These are phyloP conservation scores for Murina feae DNA, from an alignment of 2,113 vertebrate genomes.

Conservation along the genomic window DNA sequence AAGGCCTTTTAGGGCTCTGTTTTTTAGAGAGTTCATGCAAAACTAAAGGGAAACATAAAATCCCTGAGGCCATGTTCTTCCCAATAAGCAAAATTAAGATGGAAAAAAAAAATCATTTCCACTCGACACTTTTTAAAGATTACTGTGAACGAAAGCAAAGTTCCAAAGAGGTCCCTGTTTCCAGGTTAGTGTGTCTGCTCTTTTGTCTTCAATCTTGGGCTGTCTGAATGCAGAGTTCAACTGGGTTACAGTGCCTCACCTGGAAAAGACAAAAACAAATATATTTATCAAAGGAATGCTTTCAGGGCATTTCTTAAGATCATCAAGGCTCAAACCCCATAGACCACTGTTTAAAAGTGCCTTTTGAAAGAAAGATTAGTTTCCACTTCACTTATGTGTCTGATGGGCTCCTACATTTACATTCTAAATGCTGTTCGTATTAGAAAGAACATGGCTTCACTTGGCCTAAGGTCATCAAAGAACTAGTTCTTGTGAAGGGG, in stretches of 20 bases:
- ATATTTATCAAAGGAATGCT: constrained; percentile 37
- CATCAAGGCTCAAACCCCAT: background rate
- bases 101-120: constrained; percentile 20
- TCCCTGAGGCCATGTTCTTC: constrained; percentile 65
- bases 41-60: constrained; percentile 55
- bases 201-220: constrained; percentile 28
- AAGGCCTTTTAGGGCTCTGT: constrained; percentile 43
- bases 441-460: background rate
- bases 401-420: background rate
- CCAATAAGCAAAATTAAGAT: constrained; percentile 15
- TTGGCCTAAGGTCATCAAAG: constrained; percentile 2
- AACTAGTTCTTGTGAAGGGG: background rate
- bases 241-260: constrained; percentile 44
- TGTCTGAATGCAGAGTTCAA: constrained; percentile 35
- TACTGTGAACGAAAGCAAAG: constrained; percentile 13
- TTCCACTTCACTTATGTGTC: background rate
- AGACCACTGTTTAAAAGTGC: background rate
- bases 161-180: constrained; percentile 38
- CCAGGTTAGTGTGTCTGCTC: constrained; percentile 36
- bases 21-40: constrained; percentile 51
- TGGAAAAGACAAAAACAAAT: constrained; percentile 33
- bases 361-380: constrained; percentile 18
- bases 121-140: constrained; percentile 29
- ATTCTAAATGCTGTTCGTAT: background rate
- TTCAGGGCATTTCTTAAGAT: constrained; percentile 21